phyloP scores from a whole-genome alignment of 2,797 vertebrate genomes.

The Pogonophryne albipinna region DNA sequence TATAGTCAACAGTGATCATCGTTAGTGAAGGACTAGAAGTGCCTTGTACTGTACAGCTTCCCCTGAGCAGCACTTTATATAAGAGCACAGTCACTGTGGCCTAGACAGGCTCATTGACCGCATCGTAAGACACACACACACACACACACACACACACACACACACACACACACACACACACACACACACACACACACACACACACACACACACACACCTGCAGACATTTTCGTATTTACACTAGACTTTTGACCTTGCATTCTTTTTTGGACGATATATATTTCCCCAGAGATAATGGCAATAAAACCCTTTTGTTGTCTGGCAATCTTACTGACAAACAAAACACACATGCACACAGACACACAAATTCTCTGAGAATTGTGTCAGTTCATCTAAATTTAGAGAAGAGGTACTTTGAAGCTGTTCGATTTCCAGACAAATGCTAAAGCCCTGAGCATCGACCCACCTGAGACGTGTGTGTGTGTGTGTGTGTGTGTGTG shows the following conservation, averaged over 20 bases:
- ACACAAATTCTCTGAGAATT: neutral
- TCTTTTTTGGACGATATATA: too few relatives aligned
- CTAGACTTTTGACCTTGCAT: too few relatives aligned
- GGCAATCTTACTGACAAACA: neutral
- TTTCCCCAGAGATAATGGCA: too few relatives aligned
- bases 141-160: neutral
- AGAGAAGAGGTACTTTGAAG: constrained; percentile 11
- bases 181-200: constrained; percentile 27
- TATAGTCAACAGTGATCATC: constrained; percentile 9
- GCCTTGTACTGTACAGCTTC: constrained; percentile 9
- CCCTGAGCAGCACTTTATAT: constrained; percentile 53
- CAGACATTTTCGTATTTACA: neutral
- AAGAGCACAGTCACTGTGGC: constrained; percentile 42
- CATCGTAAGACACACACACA: constrained; percentile 34
- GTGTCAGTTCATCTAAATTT: constrained; percentile 24
- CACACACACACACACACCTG: neutral
- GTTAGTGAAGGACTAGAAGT: constrained; percentile 3
- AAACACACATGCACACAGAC: neutral
- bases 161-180: constrained; percentile 13
- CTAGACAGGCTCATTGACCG: constrained; percentile 53
- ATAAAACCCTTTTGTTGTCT: neutral
- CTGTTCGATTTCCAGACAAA: constrained; percentile 41
- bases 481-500: constrained; percentile 21
- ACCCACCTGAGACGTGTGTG: constrained; percentile 42
- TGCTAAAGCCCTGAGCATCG: constrained; percentile 18